These are phyloP conservation scores for Notocelia uddmanniana DNA, from an alignment of 2,888 invertebrate genomes.

Conservation along the genomic window DNA sequence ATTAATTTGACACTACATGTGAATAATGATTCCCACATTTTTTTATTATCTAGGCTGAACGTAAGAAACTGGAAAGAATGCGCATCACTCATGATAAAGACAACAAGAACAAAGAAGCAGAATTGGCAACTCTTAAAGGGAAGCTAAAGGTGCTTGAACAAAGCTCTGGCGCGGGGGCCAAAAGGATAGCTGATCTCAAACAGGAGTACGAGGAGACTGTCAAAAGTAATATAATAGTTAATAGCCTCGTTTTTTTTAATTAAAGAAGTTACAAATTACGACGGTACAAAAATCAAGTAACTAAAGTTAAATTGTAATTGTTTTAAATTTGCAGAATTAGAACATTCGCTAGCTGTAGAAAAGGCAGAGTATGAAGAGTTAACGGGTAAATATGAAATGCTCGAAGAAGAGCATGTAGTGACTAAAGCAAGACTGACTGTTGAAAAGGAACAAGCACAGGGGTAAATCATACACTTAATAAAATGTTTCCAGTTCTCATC, in stretches of 20 bases:
- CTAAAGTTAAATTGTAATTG: conserved; percentile 48
- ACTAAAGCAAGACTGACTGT: conserved; percentile 93
- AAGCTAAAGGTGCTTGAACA: conserved; percentile 89
- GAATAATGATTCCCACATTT: conserved; percentile 1
- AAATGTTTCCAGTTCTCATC: neutral
- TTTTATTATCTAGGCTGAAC: conserved; percentile 81
- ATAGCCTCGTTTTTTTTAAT: neutral
- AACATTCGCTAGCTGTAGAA: conserved; percentile 88
- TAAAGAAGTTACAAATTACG: neutral
- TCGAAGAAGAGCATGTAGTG: conserved; percentile 94
- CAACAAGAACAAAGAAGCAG: conserved; percentile 90
- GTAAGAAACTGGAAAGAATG: conserved; percentile 88
- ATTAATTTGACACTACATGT: neutral
- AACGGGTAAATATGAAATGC: conserved; percentile 92
- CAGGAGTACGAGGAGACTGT: conserved; percentile 88
- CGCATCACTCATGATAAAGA: conserved; percentile 91
- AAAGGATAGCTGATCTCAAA: conserved; percentile 88
- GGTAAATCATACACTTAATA: conserved; percentile 74
- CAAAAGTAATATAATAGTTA: conserved; percentile 85
- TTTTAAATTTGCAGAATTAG: conserved; percentile 84
- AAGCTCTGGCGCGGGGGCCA: conserved; percentile 86
- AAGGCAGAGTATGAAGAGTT: conserved; percentile 92
- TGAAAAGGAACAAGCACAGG: conserved; percentile 92
- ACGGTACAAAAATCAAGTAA: no score
- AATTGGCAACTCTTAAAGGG: conserved; percentile 90